phyloP scores from a whole-genome alignment of 2,113 vertebrate species.

The Python bivittatus region DNA sequence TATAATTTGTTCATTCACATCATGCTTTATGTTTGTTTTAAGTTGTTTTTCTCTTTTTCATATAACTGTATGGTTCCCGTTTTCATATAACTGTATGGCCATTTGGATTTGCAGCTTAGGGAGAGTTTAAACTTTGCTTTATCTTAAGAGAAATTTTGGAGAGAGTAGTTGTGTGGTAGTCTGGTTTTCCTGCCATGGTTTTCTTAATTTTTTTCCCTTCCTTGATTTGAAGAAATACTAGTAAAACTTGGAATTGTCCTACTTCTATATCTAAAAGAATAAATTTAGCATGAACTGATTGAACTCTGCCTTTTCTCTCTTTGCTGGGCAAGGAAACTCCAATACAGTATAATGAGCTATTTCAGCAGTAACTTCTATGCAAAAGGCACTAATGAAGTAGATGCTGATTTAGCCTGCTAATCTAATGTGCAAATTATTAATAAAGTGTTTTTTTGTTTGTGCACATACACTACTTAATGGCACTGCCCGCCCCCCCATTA shows the following conservation, averaged over 20 bases:
- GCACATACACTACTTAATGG: neutral
- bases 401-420: conserved; percentile 53
- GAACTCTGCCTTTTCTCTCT: conserved; percentile 64
- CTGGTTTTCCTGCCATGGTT: neutral
- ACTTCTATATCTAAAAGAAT: conserved; percentile 45
- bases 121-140: neutral
- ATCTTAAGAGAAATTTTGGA: neutral
- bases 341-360: conserved; percentile 40
- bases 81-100: neutral
- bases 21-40: neutral
- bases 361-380: conserved; percentile 55
- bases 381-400: conserved; percentile 50
- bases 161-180: neutral
- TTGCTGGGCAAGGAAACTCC: conserved; percentile 57
- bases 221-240: conserved; percentile 34
- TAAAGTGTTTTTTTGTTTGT: neutral
- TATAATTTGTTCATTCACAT: neutral
- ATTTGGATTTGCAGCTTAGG: neutral
- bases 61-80: neutral
- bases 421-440: conserved; percentile 29
- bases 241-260: neutral
- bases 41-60: neutral
- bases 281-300: conserved; percentile 53
- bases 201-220: conserved; percentile 17
- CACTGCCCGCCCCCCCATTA: neutral